Percentiles rank a stretch among this genome's conserved stretches.
Evolutionary conservation across 2,113 vertebrate genomes (phyloP).

Genomic region (Oplegnathus fasciatus): DNA sequence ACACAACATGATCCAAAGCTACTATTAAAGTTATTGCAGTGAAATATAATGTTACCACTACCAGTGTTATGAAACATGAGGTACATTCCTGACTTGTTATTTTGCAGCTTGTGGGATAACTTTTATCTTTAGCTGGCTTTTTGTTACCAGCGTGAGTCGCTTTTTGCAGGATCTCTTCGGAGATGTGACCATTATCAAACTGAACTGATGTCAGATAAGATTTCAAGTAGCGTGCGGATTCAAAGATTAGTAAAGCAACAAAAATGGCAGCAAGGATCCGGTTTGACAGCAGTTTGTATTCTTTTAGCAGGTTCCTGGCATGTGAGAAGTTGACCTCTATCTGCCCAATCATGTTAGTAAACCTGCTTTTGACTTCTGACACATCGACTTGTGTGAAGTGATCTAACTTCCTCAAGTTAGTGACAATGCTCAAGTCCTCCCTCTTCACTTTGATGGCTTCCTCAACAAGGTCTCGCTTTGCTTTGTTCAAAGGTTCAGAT

Average conservation of each 20-base stretch:
- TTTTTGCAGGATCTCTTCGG: conserved; percentile 76
- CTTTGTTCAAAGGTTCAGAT: conserved; percentile 80
- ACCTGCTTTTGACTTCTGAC: conserved; percentile 79
- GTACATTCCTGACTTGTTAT: conserved; percentile 85
- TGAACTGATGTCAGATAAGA: conserved; percentile 87
- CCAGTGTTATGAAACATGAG: conserved; percentile 80
- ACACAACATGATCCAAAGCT: conserved; percentile 85
- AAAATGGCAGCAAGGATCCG: conserved; percentile 85
- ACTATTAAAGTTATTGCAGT: conserved; percentile 79
- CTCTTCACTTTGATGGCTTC: conserved; percentile 38
- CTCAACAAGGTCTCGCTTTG: conserved; percentile 81
- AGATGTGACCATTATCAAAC: conserved; percentile 90
- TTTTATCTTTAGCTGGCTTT: conserved; percentile 68
- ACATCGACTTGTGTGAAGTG: conserved; percentile 82
- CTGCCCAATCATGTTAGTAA: conserved; percentile 78
- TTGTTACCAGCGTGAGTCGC: conserved; percentile 56
- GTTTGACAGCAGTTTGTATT: conserved; percentile 79
- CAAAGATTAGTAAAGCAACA: conserved; percentile 82
- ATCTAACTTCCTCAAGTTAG: conserved; percentile 75
- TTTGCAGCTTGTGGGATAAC: conserved; percentile 71
- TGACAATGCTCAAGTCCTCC: conserved; percentile 43
- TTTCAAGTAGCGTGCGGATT: conserved; percentile 88
- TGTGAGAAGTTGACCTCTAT: conserved; percentile 86
- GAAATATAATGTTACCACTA: conserved; percentile 85
- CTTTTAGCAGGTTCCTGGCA: conserved; percentile 76